A percentile compares a stretch with the other conserved stretches of the same genome.
Evolutionary conservation across 2,797 vertebrate species (phyloP).

Genomic region (Sciaenops ocellatus): DNA sequence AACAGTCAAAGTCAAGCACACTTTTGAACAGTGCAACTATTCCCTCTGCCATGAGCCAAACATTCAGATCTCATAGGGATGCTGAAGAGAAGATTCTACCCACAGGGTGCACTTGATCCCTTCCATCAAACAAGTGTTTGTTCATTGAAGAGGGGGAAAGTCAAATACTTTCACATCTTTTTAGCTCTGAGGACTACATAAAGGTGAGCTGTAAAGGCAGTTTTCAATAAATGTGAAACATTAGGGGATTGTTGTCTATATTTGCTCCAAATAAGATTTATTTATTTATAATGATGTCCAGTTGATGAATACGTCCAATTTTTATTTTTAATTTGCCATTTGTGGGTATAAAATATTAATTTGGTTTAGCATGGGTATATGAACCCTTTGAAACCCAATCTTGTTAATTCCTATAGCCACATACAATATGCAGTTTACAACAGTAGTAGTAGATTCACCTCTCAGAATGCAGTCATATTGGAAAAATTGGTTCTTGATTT

Average conservation of each 20-base stretch:
- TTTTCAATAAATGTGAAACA: slow-evolving; percentile 55
- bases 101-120: slow-evolving; percentile 76
- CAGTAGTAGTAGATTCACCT: no score
- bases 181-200: slow-evolving; percentile 63
- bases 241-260: slow-evolving; percentile 53
- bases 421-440: no score
- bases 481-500: no score
- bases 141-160: slow-evolving; percentile 74
- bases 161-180: slow-evolving; percentile 71
- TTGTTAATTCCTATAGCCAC: no score
- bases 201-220: slow-evolving; percentile 70
- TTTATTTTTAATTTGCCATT: background rate
- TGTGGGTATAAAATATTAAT: background rate
- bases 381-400: background rate
- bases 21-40: slow-evolving; percentile 57
- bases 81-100: slow-evolving; percentile 67
- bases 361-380: background rate
- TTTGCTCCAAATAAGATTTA: slow-evolving; percentile 44
- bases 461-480: no score
- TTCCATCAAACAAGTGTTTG: slow-evolving; percentile 75
- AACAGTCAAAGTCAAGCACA: slow-evolving; percentile 61
- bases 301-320: slow-evolving; percentile 8
- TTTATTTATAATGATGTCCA: slow-evolving; percentile 34
- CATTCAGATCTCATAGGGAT: slow-evolving; percentile 72
- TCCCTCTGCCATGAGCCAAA: slow-evolving; percentile 65